Conservation (phyloP, 1,140 invertebrate genomes). For the Caenorhabditis remanei region DNA sequence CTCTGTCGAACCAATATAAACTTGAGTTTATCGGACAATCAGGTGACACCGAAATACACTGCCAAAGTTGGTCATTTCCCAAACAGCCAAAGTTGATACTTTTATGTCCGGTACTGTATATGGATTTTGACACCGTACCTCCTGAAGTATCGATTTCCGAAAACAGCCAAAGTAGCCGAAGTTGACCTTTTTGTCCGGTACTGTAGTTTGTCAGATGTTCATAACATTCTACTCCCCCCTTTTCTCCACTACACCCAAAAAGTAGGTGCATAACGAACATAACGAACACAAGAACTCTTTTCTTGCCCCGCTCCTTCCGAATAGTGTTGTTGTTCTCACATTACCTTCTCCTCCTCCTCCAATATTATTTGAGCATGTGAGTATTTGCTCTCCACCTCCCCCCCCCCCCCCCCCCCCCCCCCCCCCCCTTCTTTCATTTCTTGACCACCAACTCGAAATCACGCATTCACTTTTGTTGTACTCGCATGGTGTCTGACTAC, state of each 20-base stretch:
- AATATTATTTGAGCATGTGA: slow-evolving; percentile 32
- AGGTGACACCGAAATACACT: no score
- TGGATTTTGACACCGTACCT: no score
- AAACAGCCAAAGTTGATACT: no score
- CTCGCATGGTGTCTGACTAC: background rate
- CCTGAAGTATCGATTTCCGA: no score
- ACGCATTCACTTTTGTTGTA: slow-evolving; percentile 11
- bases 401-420: background rate
- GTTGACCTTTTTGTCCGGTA: no score
- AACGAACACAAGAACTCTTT: no score
- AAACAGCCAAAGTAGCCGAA: no score
- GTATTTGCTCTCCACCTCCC: background rate
- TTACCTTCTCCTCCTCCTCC: background rate
- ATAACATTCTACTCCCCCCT: background rate
- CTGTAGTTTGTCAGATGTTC: no score
- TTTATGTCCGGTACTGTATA: no score
- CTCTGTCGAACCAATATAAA: no score
- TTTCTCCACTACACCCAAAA: background rate
- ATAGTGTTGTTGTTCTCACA: slow-evolving; percentile 41
- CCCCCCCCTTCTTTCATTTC: background rate
- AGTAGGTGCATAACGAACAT: background rate
- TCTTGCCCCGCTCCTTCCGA: background rate
- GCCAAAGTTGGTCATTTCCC: no score
- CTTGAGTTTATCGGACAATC: no score
- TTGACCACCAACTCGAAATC: background rate